Evolutionary conservation across 2,888 invertebrate species (phyloP), one percentile per base, ranked within the genome.

Genomic region (Sericinus montela): DNA sequence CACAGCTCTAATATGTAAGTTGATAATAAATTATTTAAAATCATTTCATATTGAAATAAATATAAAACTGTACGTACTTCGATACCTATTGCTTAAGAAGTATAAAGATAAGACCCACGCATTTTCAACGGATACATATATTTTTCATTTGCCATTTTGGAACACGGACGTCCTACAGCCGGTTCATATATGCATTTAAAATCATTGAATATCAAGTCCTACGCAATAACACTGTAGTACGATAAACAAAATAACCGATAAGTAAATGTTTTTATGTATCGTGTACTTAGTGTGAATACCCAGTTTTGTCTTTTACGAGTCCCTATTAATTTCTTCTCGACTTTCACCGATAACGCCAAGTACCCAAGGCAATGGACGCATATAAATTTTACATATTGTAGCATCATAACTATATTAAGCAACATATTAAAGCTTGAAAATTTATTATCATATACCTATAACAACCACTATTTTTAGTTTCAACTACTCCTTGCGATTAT

Each of bases 121-220:
- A 57, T 28, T 54, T 62, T 53, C 65, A 69, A 75, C 85, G 84
- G 85, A 85, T 81, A 80, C 80, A 83, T 83, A 75, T 74, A 80
- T 84, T 79, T 80, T 79, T 78, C 74, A 77, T 82, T 73, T 78
- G 71, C 77, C 87, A 75, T 82, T 83, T 84, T 82, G 65, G 81
- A 76, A 69, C 66, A 65, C 82, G 83, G 84, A 84, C 85, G 77
- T 83, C 84, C 84, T 83, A 81, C 82, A 73, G 67, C 66, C 77
- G 68, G 65, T 63, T 61, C 59, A 60, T 65, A 79, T 85, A 80
- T 77, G 77, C 82, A 83, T 85, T 75, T 65, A 62, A 59, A 57
- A 30, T 51, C 45, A 51, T 51, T 53, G 45, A 47, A 71, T 69
- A 65, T 63, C 59, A 54, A 65, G 55, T 52, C 82, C 83, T 76